phyloP scores from a whole-genome alignment of 2,888 invertebrate species.

The Silvanus unidentatus region DNA sequence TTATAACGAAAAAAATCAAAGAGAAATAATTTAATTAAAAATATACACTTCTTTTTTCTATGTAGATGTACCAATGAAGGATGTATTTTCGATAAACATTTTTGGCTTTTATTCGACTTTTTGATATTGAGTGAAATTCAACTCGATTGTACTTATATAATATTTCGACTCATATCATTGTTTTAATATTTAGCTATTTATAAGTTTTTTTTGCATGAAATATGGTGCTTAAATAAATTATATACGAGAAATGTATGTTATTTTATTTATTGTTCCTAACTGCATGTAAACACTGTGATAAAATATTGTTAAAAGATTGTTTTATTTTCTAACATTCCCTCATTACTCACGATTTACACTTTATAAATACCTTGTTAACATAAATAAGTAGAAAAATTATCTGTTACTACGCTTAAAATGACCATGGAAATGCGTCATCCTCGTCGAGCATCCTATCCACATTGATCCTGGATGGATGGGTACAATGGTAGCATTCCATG shows the following conservation, averaged over 20 bases:
- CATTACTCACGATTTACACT: too few species aligned
- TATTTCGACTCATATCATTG: conserved; percentile 20
- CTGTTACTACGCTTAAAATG: too few species aligned
- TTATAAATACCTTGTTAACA: too few species aligned
- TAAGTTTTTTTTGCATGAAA: conserved; percentile 37
- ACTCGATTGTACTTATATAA: conserved; percentile 41
- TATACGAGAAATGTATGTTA: conserved; percentile 17
- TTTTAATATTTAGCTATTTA: conserved; percentile 5
- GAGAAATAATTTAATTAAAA: conserved; percentile 2
- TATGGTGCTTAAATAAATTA: conserved; percentile 42
- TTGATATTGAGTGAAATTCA: conserved; percentile 32
- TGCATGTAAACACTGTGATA: too few species aligned
- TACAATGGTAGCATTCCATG: conserved; percentile 61
- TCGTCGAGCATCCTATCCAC: conserved; percentile 15
- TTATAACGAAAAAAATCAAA: conserved; percentile 14
- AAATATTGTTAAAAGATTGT: too few species aligned
- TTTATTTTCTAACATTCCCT: too few species aligned
- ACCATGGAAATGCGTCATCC: too few species aligned
- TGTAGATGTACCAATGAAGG: too few species aligned
- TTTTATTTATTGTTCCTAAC: too few species aligned
- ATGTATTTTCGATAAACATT: background rate
- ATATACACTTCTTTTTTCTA: too few species aligned
- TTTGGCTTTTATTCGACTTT: conserved; percentile 24
- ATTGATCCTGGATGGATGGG: conserved; percentile 20
- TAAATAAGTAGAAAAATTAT: too few species aligned